Base-by-base conservation (phyloP, 2,888 invertebrate species). In the Drosophila imparisetae region DNA sequence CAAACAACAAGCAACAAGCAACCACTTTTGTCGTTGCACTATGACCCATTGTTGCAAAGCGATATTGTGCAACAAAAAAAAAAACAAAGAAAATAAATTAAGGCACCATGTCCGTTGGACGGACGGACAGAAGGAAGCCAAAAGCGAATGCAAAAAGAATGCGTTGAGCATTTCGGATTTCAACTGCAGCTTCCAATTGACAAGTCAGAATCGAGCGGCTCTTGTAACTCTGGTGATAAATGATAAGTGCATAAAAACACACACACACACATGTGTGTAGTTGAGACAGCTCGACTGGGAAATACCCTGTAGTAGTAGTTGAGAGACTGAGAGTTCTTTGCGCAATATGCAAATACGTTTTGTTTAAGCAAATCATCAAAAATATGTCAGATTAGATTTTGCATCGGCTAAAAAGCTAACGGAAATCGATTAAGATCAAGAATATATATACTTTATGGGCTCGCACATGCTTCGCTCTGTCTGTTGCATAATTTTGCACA, bases 41-140 rank as follows among this genome's bases (percentile, higher is more conserved):
- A 36, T 10, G 24, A 21, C 24, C 49, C 38, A 67, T 40, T 55
- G 66, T 55, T 66, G 48, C 13, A 40, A 53, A 21, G 54, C 24
- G 48, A 40, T 45, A 45, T 15, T 45, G 24, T 8, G 24, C 53
- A 29, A 11, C 21, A 21, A 7, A 7, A 13, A 13, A 32, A 24
- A 38, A 13, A 18, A 10, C 42, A 30, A 6, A 15, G 10, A 42
- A 38, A 34, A 24, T 34, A 24, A 34, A 18, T 15, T 4, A 27
- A 18, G 10, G 2, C 15, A 57, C 21, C 21, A 13, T 42, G 11
- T 42, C 11, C 42, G 40, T 4, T 11, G 40, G 40, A 40, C 40
- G n/a, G n/a, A 4, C n/a, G n/a, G 40, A 40, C 40, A 40, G n/a
- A n/a, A 42, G 21, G 2, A 11, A 11, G 42, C 11, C 13, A 45